These are phyloP conservation scores for Grammomys surdaster DNA, from an alignment of 2,113 vertebrate genomes.

Conservation along the genomic window DNA sequence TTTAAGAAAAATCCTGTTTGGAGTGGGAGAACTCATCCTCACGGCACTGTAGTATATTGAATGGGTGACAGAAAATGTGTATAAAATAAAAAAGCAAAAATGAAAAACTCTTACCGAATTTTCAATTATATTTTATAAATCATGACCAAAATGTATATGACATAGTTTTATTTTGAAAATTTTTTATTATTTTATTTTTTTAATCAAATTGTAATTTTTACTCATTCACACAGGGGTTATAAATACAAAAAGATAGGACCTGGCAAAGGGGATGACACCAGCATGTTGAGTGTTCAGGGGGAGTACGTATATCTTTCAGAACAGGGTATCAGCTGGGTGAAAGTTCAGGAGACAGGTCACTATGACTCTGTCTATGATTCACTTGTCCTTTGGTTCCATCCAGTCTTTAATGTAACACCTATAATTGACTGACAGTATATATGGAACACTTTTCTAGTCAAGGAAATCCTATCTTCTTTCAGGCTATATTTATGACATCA, in stretches of 20 bases:
- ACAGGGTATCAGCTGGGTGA: too few relatives aligned
- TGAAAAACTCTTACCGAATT: not conserved
- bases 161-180: not conserved
- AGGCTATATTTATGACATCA: not conserved
- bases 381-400: not conserved
- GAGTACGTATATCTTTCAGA: too few relatives aligned
- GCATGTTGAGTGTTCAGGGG: too few relatives aligned
- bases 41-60: not conserved
- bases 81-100: not conserved
- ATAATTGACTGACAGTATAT: not conserved
- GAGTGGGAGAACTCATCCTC: not conserved
- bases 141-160: not conserved
- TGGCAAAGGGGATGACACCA: too few relatives aligned
- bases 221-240: too few relatives aligned
- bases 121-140: not conserved
- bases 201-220: too few relatives aligned
- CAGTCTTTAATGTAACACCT: not conserved
- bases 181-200: too few relatives aligned
- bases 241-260: too few relatives aligned
- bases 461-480: not conserved
- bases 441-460: not conserved
- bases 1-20: not conserved
- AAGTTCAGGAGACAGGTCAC: too few relatives aligned
- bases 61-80: not conserved
- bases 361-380: too few relatives aligned